A percentile compares a stretch with the other conserved stretches of the same genome.
phyloP scores from a whole-genome alignment of 1,140 invertebrate species.

The Drosophila bocqueti region DNA sequence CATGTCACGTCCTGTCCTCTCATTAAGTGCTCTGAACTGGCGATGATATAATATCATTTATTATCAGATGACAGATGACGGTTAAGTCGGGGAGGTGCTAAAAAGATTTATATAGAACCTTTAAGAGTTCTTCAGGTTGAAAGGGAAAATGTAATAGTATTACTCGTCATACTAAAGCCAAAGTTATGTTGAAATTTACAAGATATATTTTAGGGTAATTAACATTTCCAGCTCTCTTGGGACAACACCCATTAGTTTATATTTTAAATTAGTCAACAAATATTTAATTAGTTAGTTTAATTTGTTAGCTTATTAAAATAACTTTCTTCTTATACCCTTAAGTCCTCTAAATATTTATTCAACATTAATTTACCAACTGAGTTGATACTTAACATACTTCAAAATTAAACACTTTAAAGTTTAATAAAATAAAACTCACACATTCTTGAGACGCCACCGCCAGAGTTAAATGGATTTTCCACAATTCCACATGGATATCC shows the following conservation, averaged over 20 bases:
- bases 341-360: no score
- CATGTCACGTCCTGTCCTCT: conserved; percentile 31
- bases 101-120: neutral
- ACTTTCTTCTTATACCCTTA: no score
- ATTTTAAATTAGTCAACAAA: no score
- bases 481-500: conserved; percentile 22
- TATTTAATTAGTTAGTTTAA: no score
- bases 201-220: neutral
- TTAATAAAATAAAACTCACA: neutral
- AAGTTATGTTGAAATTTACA: neutral
- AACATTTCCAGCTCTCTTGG: neutral
- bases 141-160: no score
- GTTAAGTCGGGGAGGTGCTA: neutral
- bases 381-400: no score
- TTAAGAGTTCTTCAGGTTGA: neutral
- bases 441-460: neutral
- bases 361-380: neutral
- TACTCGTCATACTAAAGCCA: neutral
- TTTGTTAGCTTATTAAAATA: no score
- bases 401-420: neutral
- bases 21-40: conserved; percentile 7
- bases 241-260: neutral
- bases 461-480: neutral
- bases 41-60: conserved; percentile 17
- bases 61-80: conserved; percentile 7